These are phyloP conservation scores for Gambusia affinis DNA, from an alignment of 2,113 vertebrate genomes.

Conservation along the genomic window DNA sequence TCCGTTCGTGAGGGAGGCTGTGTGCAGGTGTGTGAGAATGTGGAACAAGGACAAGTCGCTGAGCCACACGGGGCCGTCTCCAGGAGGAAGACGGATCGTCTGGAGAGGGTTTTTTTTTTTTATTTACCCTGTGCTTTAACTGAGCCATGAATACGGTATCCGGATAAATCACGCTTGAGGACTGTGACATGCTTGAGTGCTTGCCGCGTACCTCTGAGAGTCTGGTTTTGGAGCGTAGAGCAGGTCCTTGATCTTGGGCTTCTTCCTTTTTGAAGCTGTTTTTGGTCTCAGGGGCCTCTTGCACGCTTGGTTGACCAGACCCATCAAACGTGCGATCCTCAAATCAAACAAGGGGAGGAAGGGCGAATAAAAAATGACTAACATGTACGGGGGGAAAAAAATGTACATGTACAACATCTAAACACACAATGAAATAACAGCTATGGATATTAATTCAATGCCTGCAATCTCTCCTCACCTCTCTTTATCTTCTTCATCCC, in stretches of 20 bases:
- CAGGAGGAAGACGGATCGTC: slow-evolving; percentile 47
- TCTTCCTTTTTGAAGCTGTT: slow-evolving; percentile 87
- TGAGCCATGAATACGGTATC: slow-evolving; percentile 39
- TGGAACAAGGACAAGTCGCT: slow-evolving; percentile 26
- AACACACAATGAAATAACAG: neutral
- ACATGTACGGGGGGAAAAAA: neutral
- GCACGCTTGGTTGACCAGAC: slow-evolving; percentile 90
- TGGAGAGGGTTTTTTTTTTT: slow-evolving; percentile 1
- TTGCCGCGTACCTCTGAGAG: slow-evolving; percentile 84
- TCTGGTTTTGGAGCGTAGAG: slow-evolving; percentile 80
- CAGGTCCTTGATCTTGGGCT: slow-evolving; percentile 91
- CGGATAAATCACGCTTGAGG: slow-evolving; percentile 40
- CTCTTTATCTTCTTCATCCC: slow-evolving; percentile 90
- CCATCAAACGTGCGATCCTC: slow-evolving; percentile 93
- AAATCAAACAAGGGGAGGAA: slow-evolving; percentile 47
- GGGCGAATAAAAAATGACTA: slow-evolving; percentile 7
- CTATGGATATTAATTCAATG: neutral
- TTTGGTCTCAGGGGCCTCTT: slow-evolving; percentile 88
- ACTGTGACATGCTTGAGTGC: slow-evolving; percentile 57
- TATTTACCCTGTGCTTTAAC: slow-evolving; percentile 34
- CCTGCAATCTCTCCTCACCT: slow-evolving; percentile 77
- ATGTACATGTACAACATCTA: neutral
- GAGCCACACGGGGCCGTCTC: slow-evolving; percentile 36
- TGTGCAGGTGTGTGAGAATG: slow-evolving; percentile 11
- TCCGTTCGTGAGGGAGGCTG: slow-evolving; percentile 40